Percentiles rank a stretch among this genome's conserved stretches.
These are phyloP conservation scores for Agonopterix alstromeriana DNA, from an alignment of 2,888 invertebrate species.

Conservation along the genomic window DNA sequence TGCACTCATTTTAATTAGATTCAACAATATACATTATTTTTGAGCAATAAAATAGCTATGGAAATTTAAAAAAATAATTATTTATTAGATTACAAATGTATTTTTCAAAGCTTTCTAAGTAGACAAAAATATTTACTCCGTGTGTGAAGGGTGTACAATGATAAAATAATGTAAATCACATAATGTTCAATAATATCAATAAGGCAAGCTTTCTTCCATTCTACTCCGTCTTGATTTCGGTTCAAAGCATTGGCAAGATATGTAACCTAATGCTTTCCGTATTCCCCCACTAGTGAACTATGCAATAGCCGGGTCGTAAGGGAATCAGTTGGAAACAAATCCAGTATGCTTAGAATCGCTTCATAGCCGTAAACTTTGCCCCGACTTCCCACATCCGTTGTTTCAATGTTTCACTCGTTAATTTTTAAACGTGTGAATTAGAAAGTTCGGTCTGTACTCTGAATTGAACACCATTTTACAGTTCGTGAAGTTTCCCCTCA, in stretches of 20 bases:
- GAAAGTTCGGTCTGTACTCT: constrained; percentile 26
- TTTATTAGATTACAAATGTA: too few relatives aligned
- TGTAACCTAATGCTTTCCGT: constrained; percentile 22
- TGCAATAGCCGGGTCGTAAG: constrained; percentile 35
- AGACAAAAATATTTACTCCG: too few relatives aligned
- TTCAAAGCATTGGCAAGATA: constrained; percentile 21
- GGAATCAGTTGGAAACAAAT: constrained; percentile 54
- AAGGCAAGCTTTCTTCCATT: too few relatives aligned
- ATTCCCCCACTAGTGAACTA: constrained; percentile 48
- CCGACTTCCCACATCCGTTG: constrained; percentile 41
- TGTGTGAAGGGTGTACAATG: too few relatives aligned
- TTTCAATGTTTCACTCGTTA: constrained; percentile 28
- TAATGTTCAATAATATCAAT: too few relatives aligned
- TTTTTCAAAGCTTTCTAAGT: too few relatives aligned
- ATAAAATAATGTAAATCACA: too few relatives aligned
- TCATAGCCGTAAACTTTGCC: constrained; percentile 51
- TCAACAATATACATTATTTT: too few relatives aligned
- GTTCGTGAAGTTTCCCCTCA: too few relatives aligned
- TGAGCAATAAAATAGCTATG: too few relatives aligned
- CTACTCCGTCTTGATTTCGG: constrained; percentile 20
- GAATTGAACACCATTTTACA: neutral
- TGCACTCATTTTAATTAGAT: too few relatives aligned
- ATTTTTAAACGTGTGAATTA: constrained; percentile 62
- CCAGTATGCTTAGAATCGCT: constrained; percentile 35
- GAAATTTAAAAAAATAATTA: too few relatives aligned